These are phyloP conservation scores for Sebastes fasciatus DNA, from an alignment of 2,113 vertebrate genomes.

Conservation along the genomic window DNA sequence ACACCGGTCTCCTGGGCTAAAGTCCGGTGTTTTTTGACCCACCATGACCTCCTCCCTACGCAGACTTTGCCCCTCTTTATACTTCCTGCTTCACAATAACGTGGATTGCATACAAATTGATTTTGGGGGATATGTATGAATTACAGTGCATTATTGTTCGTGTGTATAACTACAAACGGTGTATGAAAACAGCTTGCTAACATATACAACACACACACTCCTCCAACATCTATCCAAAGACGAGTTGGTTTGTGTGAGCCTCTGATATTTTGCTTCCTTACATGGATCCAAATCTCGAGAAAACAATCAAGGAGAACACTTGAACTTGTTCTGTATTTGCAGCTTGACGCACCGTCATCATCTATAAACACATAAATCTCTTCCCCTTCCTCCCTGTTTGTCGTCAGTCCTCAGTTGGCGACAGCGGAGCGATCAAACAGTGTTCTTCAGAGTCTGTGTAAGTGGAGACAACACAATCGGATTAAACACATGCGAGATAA, in stretches of 20 bases:
- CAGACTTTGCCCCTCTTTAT: too few species aligned
- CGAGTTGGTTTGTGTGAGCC: constrained; percentile 20
- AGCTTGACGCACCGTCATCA: constrained; percentile 38
- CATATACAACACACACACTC: constrained; percentile 20
- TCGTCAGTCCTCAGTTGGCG: neutral
- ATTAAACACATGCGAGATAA: constrained; percentile 61
- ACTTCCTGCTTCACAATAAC: too few species aligned
- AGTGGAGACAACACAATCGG: constrained; percentile 42
- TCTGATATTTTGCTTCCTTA: constrained; percentile 32
- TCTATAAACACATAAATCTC: constrained; percentile 23
- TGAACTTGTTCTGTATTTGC: constrained; percentile 40
- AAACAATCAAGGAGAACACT: constrained; percentile 36
- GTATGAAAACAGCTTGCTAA: too few species aligned
- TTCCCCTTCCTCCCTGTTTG: neutral
- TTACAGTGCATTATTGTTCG: too few species aligned
- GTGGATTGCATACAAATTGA: too few species aligned
- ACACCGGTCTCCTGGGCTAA: too few species aligned
- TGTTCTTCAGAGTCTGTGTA: constrained; percentile 18
- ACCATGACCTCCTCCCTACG: too few species aligned
- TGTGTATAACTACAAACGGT: too few species aligned
- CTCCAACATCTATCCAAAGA: neutral
- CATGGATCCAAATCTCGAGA: constrained; percentile 33
- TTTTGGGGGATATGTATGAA: too few species aligned
- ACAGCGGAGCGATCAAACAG: constrained; percentile 29
- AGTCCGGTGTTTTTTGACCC: too few species aligned